Evolutionary conservation across 1,140 invertebrate species (phyloP), one percentile per base, ranked within the genome.

Genomic region (Calliphora vicina): DNA sequence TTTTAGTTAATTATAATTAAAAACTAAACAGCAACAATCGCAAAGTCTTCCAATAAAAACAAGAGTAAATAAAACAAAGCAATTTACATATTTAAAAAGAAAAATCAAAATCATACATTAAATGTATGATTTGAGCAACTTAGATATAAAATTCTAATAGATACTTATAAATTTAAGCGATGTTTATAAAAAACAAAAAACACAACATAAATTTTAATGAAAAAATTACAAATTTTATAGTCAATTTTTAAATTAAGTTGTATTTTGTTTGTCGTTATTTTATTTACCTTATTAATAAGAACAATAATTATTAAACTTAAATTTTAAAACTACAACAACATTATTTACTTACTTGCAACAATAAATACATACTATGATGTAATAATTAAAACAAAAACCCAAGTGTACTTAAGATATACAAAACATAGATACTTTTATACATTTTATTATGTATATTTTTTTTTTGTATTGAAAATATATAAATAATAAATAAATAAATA

Each of bases 1-100:
- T 23, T 67, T 23, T 67, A 76, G 25, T 43, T 76, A 76, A 29
- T 23, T 43, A 9, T 17, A 35, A 76, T n/a, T 17, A 76, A 76
- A 57, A 35, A 29, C 13, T n/a, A 29, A 42, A 71, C 81, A 82
- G 50, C 81, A 82, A 82, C 35, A 82, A 82, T 82, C 81, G 57
- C 81, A 82, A 82, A 67, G 81, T 67, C 81, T 82, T 82, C 81
- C 81, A 76, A 76, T 76, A 4, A 26, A 73, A 25, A 73, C 0
- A 73, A 27, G 20, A 29, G 5, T 26, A 73, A 73, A 73, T 26
- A 73, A 73, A 20, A 73, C 5, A 73, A 29, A 29, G 73, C 20
- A 26, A 76, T 76, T 43, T 74, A n/a, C 23, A 74, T n/a, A 57
- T 17, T 57, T 8, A 35, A 35, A 10, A 57, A 57, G 6, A 17